Conservation (phyloP, 2,888 invertebrate species). For the Xestia ashworthii region DNA sequence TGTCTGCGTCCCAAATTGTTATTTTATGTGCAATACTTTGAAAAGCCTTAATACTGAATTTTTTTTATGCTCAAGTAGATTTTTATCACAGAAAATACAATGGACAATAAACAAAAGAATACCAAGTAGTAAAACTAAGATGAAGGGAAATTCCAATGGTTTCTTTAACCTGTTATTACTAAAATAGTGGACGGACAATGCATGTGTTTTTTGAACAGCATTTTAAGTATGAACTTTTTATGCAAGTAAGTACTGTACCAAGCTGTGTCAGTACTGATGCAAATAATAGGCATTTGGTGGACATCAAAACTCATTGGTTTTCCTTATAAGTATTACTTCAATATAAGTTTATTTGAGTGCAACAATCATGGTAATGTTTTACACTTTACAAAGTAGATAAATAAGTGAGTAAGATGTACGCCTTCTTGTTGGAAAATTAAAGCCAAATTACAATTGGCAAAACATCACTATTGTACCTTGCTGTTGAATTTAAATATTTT, state of each 20-base stretch:
- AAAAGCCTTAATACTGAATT: slow-evolving; percentile 10
- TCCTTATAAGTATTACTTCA: slow-evolving; percentile 18
- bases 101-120: slow-evolving; percentile 65
- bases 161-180: slow-evolving; percentile 55
- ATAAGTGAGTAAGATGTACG: neutral
- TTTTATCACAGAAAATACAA: slow-evolving; percentile 58
- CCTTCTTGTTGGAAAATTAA: neutral
- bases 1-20: slow-evolving; percentile 3
- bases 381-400: slow-evolving; percentile 5
- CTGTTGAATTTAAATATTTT: neutral
- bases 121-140: slow-evolving; percentile 46
- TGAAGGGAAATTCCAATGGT: slow-evolving; percentile 51
- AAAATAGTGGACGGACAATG: slow-evolving; percentile 36
- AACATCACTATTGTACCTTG: neutral
- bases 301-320: slow-evolving; percentile 29
- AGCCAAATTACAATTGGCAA: neutral
- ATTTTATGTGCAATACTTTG: slow-evolving; percentile 36
- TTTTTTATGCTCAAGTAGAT: slow-evolving; percentile 29
- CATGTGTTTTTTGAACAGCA: slow-evolving; percentile 16
- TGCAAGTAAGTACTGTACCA: neutral
- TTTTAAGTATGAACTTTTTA: slow-evolving; percentile 7
- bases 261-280: neutral
- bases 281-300: neutral
- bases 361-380: neutral
- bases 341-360: slow-evolving; percentile 15